Evolutionary conservation across 2,797 vertebrate genomes (phyloP).

Genomic region (Pygocentrus nattereri): DNA sequence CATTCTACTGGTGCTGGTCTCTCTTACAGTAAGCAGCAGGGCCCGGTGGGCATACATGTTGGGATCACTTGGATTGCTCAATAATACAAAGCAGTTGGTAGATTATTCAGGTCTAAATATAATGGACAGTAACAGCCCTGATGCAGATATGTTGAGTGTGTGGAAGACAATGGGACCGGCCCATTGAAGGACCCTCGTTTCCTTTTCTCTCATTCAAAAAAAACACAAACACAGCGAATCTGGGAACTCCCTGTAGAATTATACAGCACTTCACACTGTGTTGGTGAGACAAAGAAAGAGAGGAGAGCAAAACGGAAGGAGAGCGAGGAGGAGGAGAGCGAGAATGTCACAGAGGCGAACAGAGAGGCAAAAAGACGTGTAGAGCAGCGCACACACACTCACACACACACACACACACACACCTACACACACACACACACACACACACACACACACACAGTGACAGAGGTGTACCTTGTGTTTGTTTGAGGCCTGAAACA

Average conservation of each 20-base stretch:
- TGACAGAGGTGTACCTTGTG: conserved; percentile 24
- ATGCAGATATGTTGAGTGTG: background rate
- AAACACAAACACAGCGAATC: background rate
- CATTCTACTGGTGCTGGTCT: background rate
- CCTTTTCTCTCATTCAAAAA: conserved; percentile 1
- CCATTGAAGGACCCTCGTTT: background rate
- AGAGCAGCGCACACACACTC: background rate
- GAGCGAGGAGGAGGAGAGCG: background rate
- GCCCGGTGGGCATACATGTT: too few relatives aligned
- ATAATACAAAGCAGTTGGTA: too few relatives aligned
- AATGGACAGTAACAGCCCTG: background rate
- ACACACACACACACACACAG: conserved; percentile 16
- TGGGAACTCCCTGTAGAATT: conserved; percentile 24
- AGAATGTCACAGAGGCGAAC: background rate
- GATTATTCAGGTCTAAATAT: background rate
- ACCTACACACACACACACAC: conserved; percentile 7
- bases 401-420: conserved; percentile 21
- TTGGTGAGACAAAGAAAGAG: background rate
- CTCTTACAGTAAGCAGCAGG: background rate
- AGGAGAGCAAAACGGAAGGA: background rate
- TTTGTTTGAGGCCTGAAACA: conserved; percentile 19
- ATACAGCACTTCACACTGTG: background rate
- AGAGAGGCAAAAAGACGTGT: background rate
- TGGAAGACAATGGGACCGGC: background rate
- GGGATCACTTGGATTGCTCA: background rate